Evolutionary conservation across 2,888 invertebrate species (phyloP).

Genomic region (Clitarchus hookeri): DNA sequence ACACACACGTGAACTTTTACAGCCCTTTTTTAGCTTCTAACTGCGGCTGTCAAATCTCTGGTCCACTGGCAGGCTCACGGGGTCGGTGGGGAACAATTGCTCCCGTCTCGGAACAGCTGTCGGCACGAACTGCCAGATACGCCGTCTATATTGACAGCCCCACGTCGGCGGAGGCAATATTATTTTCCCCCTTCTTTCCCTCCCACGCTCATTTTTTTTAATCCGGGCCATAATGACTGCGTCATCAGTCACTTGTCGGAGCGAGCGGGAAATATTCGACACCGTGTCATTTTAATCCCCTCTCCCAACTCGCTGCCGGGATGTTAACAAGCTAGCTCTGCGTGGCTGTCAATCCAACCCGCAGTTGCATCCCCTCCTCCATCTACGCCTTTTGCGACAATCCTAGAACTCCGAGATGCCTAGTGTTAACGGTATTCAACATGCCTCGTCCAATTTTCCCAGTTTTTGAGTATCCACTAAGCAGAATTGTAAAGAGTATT

Average conservation of each 20-base stretch:
- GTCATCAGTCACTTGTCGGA: neutral
- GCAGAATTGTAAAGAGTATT: too few species aligned
- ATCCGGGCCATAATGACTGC: neutral
- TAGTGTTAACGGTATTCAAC: too few species aligned
- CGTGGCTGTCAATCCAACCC: neutral
- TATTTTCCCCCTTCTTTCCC: neutral
- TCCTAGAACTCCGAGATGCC: too few species aligned
- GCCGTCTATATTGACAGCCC: neutral
- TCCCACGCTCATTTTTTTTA: neutral
- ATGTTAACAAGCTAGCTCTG: neutral
- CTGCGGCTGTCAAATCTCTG: too few species aligned
- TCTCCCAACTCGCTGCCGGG: neutral
- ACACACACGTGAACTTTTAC: too few species aligned
- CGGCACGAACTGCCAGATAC: neutral
- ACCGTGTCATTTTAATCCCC: neutral
- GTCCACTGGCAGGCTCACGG: too few species aligned
- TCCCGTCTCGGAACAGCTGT: neutral
- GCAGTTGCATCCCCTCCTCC: neutral
- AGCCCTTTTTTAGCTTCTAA: too few species aligned
- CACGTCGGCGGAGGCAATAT: neutral
- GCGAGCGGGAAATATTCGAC: conserved; percentile 1
- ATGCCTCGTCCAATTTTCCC: too few species aligned
- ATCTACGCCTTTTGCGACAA: neutral
- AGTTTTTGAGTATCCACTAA: too few species aligned
- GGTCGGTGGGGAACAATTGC: neutral